Percentiles rank a stretch among this genome's conserved stretches.
phyloP scores from a whole-genome alignment of 2,888 invertebrate genomes.

The Ischnura elegans region DNA sequence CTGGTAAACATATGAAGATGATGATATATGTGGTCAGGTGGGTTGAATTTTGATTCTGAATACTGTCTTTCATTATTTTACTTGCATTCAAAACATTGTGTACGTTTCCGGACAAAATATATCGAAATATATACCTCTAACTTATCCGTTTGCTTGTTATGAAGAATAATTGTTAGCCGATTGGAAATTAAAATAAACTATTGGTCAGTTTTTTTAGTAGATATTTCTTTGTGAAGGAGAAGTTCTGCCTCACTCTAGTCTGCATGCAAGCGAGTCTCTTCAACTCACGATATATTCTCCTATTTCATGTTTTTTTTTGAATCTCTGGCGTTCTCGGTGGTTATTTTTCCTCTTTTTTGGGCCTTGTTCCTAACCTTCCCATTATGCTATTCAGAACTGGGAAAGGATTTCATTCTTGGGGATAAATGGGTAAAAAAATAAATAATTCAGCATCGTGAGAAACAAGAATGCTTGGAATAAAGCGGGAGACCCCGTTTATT shows the following conservation, averaged over 20 bases:
- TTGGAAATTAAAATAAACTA: too few relatives aligned
- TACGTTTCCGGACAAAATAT: too few relatives aligned
- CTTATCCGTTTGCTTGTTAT: too few relatives aligned
- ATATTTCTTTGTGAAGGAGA: not conserved
- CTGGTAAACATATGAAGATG: too few relatives aligned
- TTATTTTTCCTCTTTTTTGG: not conserved
- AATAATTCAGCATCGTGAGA: not conserved
- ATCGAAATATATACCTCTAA: too few relatives aligned
- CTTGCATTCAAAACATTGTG: too few relatives aligned
- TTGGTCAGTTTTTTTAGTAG: too few relatives aligned
- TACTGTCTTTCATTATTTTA: too few relatives aligned
- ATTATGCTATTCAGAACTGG: not conserved
- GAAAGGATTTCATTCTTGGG: not conserved
- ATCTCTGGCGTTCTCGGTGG: not conserved
- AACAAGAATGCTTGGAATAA: not conserved
- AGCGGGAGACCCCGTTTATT: not conserved
- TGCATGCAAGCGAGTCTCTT: not conserved
- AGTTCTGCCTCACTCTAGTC: not conserved
- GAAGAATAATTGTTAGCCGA: too few relatives aligned
- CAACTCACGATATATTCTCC: not conserved
- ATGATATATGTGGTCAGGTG: too few relatives aligned
- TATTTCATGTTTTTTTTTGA: not conserved
- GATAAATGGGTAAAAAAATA: conserved; percentile 1
- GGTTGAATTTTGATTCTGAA: too few relatives aligned
- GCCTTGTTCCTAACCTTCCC: not conserved